Evolutionary conservation across 23 tunicate genomes (phyloP).

Genomic region (Phallusia fumigata): DNA sequence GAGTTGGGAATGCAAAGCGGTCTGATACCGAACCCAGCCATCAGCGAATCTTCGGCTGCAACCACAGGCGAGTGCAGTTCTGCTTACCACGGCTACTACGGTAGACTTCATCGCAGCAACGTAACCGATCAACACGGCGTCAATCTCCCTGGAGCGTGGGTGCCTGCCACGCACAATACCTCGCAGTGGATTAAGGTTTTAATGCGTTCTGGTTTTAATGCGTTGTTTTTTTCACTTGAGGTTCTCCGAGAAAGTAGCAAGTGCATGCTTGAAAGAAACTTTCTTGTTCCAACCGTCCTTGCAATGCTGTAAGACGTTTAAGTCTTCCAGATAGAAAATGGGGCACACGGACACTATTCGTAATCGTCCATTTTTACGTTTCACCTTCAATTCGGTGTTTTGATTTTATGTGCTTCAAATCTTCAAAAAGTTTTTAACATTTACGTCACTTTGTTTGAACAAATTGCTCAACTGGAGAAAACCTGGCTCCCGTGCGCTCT

Average conservation of each 20-base stretch:
- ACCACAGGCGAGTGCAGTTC: conserved; percentile 6
- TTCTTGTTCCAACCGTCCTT: conserved; percentile 18
- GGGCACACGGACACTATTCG: no score
- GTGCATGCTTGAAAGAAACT: no score
- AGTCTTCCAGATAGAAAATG: conserved; percentile 11
- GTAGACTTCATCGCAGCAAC: conserved; percentile 8
- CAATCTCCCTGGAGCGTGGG: conserved; percentile 28
- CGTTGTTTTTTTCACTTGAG: no score
- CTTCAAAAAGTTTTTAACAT: no score
- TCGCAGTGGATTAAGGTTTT: conserved; percentile 34
- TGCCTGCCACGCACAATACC: conserved; percentile 8
- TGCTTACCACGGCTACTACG: background rate
- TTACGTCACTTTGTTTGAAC: no score
- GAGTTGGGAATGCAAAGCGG: conserved; percentile 18
- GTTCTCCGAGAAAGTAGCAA: no score
- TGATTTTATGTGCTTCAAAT: background rate
- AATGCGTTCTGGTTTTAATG: background rate
- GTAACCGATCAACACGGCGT: background rate
- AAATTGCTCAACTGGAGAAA: background rate
- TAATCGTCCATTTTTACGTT: no score
- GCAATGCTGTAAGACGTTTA: conserved; percentile 3
- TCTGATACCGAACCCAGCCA: background rate
- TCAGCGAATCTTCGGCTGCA: conserved; percentile 6
- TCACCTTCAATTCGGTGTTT: no score
- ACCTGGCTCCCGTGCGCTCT: conserved; percentile 4